Conservation (phyloP, 2,113 vertebrate genomes). For the Labeo catla region DNA sequence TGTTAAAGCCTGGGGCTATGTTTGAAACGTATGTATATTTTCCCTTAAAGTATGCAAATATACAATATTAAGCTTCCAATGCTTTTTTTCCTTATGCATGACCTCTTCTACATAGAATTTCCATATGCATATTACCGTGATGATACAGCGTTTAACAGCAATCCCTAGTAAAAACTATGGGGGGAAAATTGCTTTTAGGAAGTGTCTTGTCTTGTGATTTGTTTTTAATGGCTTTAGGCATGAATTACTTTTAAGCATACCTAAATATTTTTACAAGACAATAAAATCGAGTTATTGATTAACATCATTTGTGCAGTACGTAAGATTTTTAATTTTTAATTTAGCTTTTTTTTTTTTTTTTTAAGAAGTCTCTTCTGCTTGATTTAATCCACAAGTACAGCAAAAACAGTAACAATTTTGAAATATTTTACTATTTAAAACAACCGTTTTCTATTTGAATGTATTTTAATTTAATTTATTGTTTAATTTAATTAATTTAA, state of each 20-base stretch:
- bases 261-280: neutral
- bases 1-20: conserved; percentile 15
- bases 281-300: neutral
- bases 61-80: neutral
- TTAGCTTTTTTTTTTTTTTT: too few species aligned
- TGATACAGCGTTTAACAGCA: neutral
- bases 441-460: too few species aligned
- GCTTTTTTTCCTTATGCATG: neutral
- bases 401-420: too few species aligned
- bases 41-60: conserved; percentile 11
- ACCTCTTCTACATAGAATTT: conserved; percentile 9
- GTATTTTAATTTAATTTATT: too few species aligned
- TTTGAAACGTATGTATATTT: neutral
- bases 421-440: too few species aligned
- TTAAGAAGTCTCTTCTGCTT: too few species aligned
- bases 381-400: too few species aligned
- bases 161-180: neutral
- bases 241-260: neutral
- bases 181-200: neutral
- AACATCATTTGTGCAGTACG: neutral
- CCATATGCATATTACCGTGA: conserved; percentile 1
- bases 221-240: neutral
- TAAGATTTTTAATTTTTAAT: too few species aligned
- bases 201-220: neutral
- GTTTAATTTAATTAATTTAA: too few species aligned